phyloP scores from a whole-genome alignment of 2,888 invertebrate species.

The Drosophila mayaguana region DNA sequence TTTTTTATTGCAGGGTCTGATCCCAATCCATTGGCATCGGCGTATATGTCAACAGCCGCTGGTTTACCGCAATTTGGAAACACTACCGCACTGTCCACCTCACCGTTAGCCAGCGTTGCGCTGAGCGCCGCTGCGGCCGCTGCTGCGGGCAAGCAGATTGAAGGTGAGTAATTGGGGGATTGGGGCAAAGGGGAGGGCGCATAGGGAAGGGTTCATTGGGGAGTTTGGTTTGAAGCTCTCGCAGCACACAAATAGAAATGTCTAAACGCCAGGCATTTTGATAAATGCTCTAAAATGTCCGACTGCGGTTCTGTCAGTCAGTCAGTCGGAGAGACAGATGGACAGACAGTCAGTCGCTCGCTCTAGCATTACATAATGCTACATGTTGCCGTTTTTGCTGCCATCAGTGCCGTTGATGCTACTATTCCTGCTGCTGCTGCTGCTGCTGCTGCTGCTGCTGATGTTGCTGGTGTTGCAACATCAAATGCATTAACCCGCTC shows the following conservation, averaged over 20 bases:
- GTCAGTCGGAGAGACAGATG: conserved; percentile 4
- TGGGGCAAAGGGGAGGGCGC: background rate
- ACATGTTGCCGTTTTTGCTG: conserved; percentile 38
- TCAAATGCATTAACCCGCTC: conserved; percentile 77
- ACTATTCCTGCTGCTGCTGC: background rate
- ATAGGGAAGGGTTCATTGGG: background rate
- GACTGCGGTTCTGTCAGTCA: conserved; percentile 43
- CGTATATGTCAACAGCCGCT: conserved; percentile 87
- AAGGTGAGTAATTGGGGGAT: conserved; percentile 87
- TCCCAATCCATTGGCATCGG: conserved; percentile 87
- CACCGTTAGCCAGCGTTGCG: conserved; percentile 88
- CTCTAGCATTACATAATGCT: conserved; percentile 37
- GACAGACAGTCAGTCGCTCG: background rate
- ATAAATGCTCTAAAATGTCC: conserved; percentile 78
- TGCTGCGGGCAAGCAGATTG: conserved; percentile 96
- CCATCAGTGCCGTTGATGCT: conserved; percentile 5
- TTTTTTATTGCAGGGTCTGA: conserved; percentile 75
- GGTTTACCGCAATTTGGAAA: conserved; percentile 87
- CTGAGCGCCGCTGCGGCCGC: conserved; percentile 91
- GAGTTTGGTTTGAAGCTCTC: background rate
- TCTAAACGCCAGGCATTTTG: conserved; percentile 76
- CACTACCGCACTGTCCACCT: conserved; percentile 87
- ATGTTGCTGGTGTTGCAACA: conserved; percentile 53
- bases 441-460: conserved; percentile 15
- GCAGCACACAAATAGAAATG: conserved; percentile 64